A percentile compares a stretch with the other conserved stretches of the same genome.
Conservation (phyloP, 2,888 invertebrate genomes). For the Spisula subtruncata region DNA sequence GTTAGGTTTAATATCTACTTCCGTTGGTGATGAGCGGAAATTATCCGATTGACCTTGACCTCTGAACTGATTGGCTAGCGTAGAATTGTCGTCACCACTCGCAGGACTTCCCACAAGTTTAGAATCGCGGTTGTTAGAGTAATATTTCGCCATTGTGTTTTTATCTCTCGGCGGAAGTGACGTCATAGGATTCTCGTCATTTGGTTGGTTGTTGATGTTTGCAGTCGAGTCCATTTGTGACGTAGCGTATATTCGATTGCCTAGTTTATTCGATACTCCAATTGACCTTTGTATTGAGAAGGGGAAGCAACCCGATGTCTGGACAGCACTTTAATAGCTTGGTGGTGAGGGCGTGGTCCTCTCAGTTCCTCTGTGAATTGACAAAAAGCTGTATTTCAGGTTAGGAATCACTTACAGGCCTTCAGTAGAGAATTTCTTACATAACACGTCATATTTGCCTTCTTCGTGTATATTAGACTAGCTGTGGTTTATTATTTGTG, state of each 20-base stretch:
- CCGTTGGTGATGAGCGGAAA: not conserved
- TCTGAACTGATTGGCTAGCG: not conserved
- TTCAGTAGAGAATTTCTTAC: not conserved
- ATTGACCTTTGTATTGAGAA: conserved; percentile 42
- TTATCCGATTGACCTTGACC: not conserved
- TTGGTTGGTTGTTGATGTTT: conserved; percentile 26
- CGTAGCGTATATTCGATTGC: conserved; percentile 8
- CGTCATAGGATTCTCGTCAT: conserved; percentile 24
- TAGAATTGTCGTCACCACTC: conserved; percentile 8
- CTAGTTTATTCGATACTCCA: not conserved
- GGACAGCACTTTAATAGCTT: conserved; percentile 41
- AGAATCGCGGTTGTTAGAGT: not conserved
- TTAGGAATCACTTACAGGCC: not conserved
- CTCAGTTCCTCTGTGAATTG: conserved; percentile 48
- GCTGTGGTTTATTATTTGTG: too few relatives aligned
- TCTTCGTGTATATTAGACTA: too few relatives aligned
- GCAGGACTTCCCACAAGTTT: not conserved
- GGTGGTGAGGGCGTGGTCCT: conserved; percentile 56
- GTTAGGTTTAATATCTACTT: conserved; percentile 32
- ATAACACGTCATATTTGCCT: not conserved
- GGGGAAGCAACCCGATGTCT: conserved; percentile 35
- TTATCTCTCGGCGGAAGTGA: conserved; percentile 27
- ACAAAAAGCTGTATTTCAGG: not conserved
- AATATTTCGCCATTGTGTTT: conserved; percentile 41
- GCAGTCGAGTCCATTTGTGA: conserved; percentile 14